phyloP scores from a whole-genome alignment of 2,113 vertebrate genomes.

The Otus sunia region DNA sequence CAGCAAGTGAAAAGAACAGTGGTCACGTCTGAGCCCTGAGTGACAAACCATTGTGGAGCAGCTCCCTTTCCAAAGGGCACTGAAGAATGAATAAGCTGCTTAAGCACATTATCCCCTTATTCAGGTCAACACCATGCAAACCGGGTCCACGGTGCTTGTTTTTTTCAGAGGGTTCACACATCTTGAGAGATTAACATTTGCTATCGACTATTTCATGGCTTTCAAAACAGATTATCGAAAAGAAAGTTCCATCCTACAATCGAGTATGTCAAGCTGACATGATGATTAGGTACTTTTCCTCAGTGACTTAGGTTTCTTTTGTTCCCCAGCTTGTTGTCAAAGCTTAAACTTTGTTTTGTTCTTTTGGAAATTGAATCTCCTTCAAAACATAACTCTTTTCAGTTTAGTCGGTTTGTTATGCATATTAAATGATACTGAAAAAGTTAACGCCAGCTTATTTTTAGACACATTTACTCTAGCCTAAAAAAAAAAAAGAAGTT shows the following conservation, averaged over 20 bases:
- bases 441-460: background rate
- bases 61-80: constrained; percentile 20
- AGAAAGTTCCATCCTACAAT: background rate
- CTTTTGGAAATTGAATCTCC: background rate
- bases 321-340: constrained; percentile 31
- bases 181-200: constrained; percentile 66
- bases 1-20: constrained; percentile 63
- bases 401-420: background rate
- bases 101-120: constrained; percentile 65
- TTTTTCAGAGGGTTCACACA: constrained; percentile 34
- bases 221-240: constrained; percentile 46
- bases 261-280: constrained; percentile 7
- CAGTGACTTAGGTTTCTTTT: constrained; percentile 32
- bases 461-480: background rate
- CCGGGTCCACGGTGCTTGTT: background rate
- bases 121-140: constrained; percentile 62
- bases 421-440: background rate
- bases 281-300: constrained; percentile 49
- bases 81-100: constrained; percentile 64
- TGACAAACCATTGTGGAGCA: constrained; percentile 40
- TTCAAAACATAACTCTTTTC: background rate
- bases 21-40: constrained; percentile 12
- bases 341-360: constrained; percentile 25
- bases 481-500: background rate
- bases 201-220: constrained; percentile 49